Evolutionary conservation across 2,888 invertebrate genomes (phyloP).

Genomic region (Andrena bicolor): DNA sequence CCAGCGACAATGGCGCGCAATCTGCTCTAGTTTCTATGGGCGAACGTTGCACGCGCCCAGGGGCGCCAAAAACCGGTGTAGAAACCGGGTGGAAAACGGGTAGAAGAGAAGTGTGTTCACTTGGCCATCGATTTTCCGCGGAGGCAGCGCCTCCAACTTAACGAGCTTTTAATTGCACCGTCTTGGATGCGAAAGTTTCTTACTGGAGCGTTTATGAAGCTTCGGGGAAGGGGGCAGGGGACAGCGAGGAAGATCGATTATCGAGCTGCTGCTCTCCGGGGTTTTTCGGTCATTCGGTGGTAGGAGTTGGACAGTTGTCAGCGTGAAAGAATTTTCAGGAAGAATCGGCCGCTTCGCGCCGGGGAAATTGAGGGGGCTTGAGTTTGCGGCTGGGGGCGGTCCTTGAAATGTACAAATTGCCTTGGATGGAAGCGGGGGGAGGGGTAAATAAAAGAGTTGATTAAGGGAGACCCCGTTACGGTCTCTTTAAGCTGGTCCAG

Average conservation of each 20-base stretch:
- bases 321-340: neutral
- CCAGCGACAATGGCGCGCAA: neutral
- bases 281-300: neutral
- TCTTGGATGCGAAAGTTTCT: conserved; percentile 10
- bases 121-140: too few species aligned
- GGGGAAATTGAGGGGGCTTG: neutral
- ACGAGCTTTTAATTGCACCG: conserved; percentile 22
- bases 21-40: neutral
- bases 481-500: conserved; percentile 34
- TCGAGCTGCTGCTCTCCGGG: neutral
- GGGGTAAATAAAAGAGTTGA: conserved; percentile 39
- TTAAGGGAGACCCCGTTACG: conserved; percentile 42
- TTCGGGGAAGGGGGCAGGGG: neutral
- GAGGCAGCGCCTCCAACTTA: neutral
- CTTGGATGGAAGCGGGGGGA: neutral
- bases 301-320: neutral
- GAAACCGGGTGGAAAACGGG: too few species aligned
- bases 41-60: too few species aligned
- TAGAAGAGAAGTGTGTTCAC: too few species aligned
- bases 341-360: neutral
- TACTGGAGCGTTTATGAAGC: neutral
- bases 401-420: conserved; percentile 40
- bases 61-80: too few species aligned
- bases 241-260: conserved; percentile 29
- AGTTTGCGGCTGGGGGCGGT: neutral